phyloP scores from a whole-genome alignment of 2,888 invertebrate species.

The Ischnura elegans region DNA sequence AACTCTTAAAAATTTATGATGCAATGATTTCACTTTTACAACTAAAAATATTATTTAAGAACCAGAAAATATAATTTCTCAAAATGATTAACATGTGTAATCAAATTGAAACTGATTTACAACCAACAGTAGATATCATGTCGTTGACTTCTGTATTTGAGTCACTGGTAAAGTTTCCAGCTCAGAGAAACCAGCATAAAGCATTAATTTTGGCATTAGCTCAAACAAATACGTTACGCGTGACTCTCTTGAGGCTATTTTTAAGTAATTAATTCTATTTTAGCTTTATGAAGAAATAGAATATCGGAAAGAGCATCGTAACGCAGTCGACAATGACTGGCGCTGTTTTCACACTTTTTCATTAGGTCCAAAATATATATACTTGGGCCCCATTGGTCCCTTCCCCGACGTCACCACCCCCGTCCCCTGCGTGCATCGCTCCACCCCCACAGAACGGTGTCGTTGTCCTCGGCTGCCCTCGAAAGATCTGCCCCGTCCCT shows the following conservation, averaged over 20 bases:
- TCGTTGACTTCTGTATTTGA: neutral
- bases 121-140: neutral
- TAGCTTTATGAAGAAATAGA: no score
- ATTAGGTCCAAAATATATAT: neutral
- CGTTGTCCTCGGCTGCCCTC: slow-evolving; percentile 50
- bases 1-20: no score
- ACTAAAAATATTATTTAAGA: no score
- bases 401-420: neutral
- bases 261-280: neutral
- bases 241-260: neutral
- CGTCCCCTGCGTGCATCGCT: neutral
- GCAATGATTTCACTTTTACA: no score
- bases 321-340: neutral
- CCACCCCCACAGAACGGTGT: neutral
- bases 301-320: neutral
- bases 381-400: neutral
- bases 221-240: neutral
- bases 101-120: no score
- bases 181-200: neutral
- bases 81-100: no score
- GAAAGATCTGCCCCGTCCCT: neutral
- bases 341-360: neutral
- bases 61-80: no score
- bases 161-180: neutral
- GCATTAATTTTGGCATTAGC: neutral